Base-by-base conservation (phyloP, 1,140 invertebrate genomes). In the Solenopsis fugax region DNA sequence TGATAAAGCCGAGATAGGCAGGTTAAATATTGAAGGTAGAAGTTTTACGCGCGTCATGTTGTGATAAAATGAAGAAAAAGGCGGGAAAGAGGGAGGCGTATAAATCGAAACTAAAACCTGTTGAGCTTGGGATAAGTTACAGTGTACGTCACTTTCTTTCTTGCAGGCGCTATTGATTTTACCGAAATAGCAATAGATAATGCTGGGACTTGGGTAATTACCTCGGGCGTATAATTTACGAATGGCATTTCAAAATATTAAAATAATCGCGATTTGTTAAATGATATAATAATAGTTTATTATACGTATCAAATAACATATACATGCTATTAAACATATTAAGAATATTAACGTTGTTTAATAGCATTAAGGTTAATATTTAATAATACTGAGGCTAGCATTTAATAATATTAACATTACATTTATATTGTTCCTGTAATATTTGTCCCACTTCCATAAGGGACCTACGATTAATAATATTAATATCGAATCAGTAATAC, bases 51-150 rank as follows among this genome's bases (percentile, higher is more conserved):
- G 24, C 72, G 18, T 34, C 41, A 50, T 50, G 10, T 64, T 52
- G 76, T 52, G 29, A 65, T 54, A 85, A 67, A 65, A 78, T 45
- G 64, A 29, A 34, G n/a, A 16, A 24, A 52, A 50, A 73, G 48
- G 56, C 2, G 54, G n/a, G 48, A 71, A 41, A 13, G 54, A 50
- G 21, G 41, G 34, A 37, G 41, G 29, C 18, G 13, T 73, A 48
- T 75, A 76, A 76, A 41, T 75, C 54, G 50, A 65, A 60, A 72
- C 54, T 62, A 48, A 62, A 56, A 87, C 86, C 80, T 87, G 86
- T 87, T 87, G 86, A 87, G 45, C 13, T 16, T 67, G 10, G 10
- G 29, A 60, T 75, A 84, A 75, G 41, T 84, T 62, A 64, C 72
- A 18, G n/a, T 41, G 16, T 4, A 58, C 37, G 34, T 50, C 21